Percentiles rank a stretch among this genome's conserved stretches.
Conservation (phyloP, 1,140 invertebrate genomes). For the Drosophila lini region DNA sequence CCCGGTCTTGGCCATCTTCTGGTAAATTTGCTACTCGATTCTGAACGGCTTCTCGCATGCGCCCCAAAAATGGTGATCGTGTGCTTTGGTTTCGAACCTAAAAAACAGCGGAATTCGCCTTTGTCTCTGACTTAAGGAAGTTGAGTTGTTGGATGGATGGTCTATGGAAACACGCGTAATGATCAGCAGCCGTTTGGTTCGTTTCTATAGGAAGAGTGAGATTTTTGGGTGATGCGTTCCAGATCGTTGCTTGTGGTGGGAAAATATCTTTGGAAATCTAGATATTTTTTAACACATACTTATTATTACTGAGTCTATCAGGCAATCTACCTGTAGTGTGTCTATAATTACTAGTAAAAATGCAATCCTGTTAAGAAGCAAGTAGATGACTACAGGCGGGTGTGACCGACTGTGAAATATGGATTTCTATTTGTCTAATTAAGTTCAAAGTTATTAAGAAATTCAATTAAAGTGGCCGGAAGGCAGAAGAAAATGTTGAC, state of each 20-base stretch:
- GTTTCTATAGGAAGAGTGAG: not conserved
- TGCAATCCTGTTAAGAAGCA: not conserved
- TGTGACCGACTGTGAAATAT: too few relatives aligned
- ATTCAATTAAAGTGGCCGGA: not conserved
- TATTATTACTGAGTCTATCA: too few relatives aligned
- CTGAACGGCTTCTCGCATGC: conserved; percentile 35
- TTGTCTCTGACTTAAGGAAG: conserved; percentile 36
- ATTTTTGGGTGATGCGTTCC: conserved; percentile 9
- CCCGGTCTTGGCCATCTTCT: conserved; percentile 52
- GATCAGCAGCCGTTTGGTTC: conserved; percentile 14
- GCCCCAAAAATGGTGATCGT: conserved; percentile 49
- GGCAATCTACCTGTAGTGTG: too few relatives aligned
- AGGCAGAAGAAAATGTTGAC: not conserved
- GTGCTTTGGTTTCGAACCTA: conserved; percentile 27
- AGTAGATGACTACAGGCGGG: not conserved
- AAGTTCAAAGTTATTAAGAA: not conserved
- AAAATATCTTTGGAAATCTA: not conserved
- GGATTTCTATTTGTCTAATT: too few relatives aligned
- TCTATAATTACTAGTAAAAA: not conserved
- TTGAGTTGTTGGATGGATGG: conserved; percentile 20
- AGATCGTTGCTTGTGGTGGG: conserved; percentile 11
- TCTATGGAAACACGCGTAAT: conserved; percentile 24
- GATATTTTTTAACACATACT: not conserved
- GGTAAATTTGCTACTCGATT: conserved; percentile 28
- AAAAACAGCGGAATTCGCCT: conserved; percentile 37